Evolutionary conservation across 2,113 vertebrate genomes (phyloP).

Genomic region (Zootoca vivipara): DNA sequence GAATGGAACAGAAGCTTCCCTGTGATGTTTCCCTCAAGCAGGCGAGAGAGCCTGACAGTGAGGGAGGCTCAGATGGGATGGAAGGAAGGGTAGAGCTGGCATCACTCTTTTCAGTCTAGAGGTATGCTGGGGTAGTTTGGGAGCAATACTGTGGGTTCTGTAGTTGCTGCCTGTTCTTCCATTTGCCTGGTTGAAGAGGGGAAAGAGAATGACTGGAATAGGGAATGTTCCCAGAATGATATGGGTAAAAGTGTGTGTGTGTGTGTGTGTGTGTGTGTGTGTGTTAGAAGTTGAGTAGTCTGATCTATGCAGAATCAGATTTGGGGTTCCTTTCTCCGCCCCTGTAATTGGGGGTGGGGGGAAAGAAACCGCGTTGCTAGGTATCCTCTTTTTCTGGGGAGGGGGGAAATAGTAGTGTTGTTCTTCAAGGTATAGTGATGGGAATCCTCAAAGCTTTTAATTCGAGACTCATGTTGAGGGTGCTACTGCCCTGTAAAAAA

Average conservation of each 20-base stretch:
- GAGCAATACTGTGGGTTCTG: slow-evolving; percentile 14
- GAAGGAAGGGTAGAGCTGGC: neutral
- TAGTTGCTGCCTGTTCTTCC: slow-evolving; percentile 29
- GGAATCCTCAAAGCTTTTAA: neutral
- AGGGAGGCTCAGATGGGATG: fast-evolving
- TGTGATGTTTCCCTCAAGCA: fast-evolving
- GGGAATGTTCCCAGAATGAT: neutral
- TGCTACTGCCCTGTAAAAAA: neutral
- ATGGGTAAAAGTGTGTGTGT: neutral
- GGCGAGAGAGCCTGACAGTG: fast-evolving
- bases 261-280: no score
- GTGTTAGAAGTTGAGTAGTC: fast-evolving
- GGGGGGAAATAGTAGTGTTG: neutral
- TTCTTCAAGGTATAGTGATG: neutral
- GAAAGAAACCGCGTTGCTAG: neutral
- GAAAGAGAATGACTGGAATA: neutral
- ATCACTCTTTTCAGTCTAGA: neutral
- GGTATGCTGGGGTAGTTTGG: neutral
- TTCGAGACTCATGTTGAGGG: neutral
- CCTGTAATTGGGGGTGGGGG: neutral
- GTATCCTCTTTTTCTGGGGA: neutral
- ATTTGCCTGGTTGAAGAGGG: fast-evolving
- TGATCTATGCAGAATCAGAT: neutral
- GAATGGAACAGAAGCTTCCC: neutral
- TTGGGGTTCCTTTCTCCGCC: neutral